phyloP scores from a whole-genome alignment of 1,140 invertebrate species.

The Phortica variegata region DNA sequence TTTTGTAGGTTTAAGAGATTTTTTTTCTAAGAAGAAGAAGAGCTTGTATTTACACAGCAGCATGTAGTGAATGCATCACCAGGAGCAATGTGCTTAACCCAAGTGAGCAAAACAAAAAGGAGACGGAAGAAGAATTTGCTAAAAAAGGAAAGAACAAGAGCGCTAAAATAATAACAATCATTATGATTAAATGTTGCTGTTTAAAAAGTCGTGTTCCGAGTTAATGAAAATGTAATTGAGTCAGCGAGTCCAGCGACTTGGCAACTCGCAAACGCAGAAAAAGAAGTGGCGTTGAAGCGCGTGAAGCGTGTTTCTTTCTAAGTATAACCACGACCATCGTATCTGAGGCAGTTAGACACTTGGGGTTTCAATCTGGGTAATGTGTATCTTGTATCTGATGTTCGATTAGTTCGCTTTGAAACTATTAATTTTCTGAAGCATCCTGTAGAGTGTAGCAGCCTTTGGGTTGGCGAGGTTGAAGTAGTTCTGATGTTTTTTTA shows the following conservation, averaged over 20 bases:
- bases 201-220: conserved; percentile 54
- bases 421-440: conserved; percentile 50
- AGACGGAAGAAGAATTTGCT: background rate
- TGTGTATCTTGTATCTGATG: conserved; percentile 48
- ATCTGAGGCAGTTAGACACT: no score
- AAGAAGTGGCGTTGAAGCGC: no score
- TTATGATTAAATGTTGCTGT: conserved; percentile 54
- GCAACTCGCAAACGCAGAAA: conserved; percentile 2
- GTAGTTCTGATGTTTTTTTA: conserved; percentile 29
- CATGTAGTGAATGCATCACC: conserved; percentile 28
- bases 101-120: conserved; percentile 32
- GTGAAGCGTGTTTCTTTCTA: no score
- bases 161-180: conserved; percentile 49
- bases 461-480: conserved; percentile 27
- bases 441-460: conserved; percentile 47
- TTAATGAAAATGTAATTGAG: conserved; percentile 56
- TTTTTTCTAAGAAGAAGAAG: no score
- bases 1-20: conserved; percentile 30
- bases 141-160: conserved; percentile 11
- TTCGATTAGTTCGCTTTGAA: conserved; percentile 52
- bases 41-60: no score
- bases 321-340: no score
- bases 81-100: conserved; percentile 21
- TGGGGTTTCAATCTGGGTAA: no score
- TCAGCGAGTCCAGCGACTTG: conserved; percentile 33